Conservation (phyloP, 2,113 vertebrate genomes). For the Calonectris borealis region DNA sequence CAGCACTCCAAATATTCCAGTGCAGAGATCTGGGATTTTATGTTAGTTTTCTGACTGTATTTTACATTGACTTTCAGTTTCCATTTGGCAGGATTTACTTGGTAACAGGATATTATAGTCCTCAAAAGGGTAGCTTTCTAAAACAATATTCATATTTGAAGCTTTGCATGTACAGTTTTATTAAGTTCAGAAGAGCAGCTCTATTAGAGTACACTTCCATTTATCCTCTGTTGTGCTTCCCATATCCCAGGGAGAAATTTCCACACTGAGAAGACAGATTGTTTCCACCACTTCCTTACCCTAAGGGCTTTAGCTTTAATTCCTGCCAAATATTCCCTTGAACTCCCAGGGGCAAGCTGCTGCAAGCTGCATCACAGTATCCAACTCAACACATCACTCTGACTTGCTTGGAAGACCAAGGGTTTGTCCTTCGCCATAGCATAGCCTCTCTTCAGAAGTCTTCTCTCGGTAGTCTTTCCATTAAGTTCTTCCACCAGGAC, state of each 20-base stretch:
- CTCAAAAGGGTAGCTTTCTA: background rate
- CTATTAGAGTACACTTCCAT: background rate
- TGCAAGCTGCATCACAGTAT: background rate
- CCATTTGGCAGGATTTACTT: background rate
- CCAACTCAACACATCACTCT: background rate
- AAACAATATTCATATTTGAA: background rate
- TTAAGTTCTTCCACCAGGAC: background rate
- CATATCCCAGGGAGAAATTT: background rate
- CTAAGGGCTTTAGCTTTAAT: background rate
- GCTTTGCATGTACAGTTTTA: background rate
- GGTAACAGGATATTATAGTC: background rate
- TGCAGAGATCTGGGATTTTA: background rate
- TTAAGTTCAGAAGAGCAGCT: background rate
- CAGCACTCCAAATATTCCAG: background rate
- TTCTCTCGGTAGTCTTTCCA: background rate
- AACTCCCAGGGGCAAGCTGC: background rate
- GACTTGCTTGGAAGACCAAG: background rate
- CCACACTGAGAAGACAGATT: background rate
- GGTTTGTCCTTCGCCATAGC: background rate
- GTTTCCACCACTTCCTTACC: background rate
- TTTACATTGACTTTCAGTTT: background rate
- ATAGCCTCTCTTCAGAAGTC: background rate
- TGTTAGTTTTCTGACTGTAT: background rate
- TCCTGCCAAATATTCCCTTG: background rate
- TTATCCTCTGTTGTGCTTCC: background rate